Evolutionary conservation across 2,888 invertebrate species (phyloP).

Genomic region (Sialis lutaria): DNA sequence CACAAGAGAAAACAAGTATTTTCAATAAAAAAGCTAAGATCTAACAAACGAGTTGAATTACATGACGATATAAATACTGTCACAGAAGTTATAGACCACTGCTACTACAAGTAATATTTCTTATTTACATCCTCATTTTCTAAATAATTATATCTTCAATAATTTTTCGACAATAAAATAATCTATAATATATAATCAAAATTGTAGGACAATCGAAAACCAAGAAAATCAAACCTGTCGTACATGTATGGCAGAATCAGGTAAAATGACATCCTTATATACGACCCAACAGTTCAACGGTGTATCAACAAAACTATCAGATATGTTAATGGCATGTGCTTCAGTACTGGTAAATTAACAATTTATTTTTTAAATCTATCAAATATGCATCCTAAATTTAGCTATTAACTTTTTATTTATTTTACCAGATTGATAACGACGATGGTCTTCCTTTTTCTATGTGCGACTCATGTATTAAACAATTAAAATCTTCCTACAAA

Average conservation of each 20-base stretch:
- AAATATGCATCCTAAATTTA: too few species aligned
- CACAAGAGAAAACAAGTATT: too few species aligned
- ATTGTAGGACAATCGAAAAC: too few species aligned
- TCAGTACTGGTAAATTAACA: not conserved
- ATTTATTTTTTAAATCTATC: not conserved
- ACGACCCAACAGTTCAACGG: not conserved
- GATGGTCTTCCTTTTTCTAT: constrained; percentile 1
- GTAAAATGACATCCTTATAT: not conserved
- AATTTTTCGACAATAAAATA: too few species aligned
- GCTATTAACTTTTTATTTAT: not conserved
- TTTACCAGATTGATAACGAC: not conserved
- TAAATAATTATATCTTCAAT: too few species aligned
- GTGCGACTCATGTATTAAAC: not conserved
- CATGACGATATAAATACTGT: too few species aligned
- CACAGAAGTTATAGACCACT: too few species aligned
- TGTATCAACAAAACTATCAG: not conserved
- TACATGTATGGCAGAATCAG: not conserved
- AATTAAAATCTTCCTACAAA: constrained; percentile 1
- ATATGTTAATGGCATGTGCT: constrained; percentile 1
- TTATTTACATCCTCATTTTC: too few species aligned
- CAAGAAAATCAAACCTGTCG: not conserved
- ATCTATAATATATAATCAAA: too few species aligned
- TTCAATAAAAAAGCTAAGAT: too few species aligned
- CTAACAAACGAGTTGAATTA: too few species aligned
- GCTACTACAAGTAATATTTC: too few species aligned